These are phyloP conservation scores for Ursus arctos DNA, from an alignment of 2,113 vertebrate species.

Conservation along the genomic window DNA sequence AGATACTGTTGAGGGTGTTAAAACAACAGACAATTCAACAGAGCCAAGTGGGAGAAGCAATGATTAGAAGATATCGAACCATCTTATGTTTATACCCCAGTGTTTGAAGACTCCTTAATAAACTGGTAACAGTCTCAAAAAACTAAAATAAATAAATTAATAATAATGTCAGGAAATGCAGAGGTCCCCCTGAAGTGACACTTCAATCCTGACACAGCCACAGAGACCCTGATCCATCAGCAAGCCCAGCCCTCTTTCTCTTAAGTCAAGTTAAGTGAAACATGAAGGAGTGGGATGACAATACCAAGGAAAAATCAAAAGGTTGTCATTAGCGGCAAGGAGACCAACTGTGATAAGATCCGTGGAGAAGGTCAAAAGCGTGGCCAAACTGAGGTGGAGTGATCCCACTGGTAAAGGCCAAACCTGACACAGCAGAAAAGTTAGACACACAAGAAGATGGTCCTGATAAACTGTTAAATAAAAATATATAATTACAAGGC, in stretches of 20 bases:
- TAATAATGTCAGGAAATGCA: not conserved
- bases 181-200: not conserved
- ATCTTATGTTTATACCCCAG: not conserved
- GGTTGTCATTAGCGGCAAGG: not conserved
- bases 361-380: not conserved
- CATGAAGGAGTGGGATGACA: not conserved
- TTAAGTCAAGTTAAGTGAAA: not conserved
- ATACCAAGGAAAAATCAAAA: not conserved
- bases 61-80: not conserved
- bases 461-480: not conserved
- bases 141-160: not conserved
- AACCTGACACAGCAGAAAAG: not conserved
- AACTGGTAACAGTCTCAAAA: not conserved
- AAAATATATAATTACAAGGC: not conserved
- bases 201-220: not conserved
- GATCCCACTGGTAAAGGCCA: not conserved
- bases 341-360: not conserved
- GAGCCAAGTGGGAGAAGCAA: not conserved
- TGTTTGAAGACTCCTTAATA: not conserved
- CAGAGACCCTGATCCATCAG: not conserved
- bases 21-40: not conserved
- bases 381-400: not conserved
- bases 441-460: not conserved
- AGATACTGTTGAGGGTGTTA: not conserved
- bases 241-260: not conserved